Conservation (phyloP, 2,888 invertebrate species). For the Rhimphoctona megacephalus region DNA sequence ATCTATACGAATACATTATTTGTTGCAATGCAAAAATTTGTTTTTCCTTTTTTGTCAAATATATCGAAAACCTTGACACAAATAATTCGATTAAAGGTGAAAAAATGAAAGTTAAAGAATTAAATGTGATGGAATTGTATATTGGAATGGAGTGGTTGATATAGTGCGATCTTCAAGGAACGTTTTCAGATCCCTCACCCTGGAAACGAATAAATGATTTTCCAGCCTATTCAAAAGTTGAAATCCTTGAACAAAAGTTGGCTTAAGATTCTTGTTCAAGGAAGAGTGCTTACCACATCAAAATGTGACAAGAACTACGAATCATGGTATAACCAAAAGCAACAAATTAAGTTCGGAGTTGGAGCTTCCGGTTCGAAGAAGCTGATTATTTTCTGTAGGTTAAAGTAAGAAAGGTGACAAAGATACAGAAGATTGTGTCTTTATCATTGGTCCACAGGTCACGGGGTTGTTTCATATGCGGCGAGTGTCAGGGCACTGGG, state of each 20-base stretch:
- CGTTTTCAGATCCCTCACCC: background rate
- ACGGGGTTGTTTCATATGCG: slow-evolving; percentile 22
- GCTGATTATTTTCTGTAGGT: background rate
- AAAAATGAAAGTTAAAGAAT: background rate
- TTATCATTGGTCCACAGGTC: slow-evolving; percentile 34
- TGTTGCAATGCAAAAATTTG: background rate
- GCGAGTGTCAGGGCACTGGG: slow-evolving; percentile 26
- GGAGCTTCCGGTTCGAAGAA: background rate
- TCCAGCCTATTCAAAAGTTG: background rate
- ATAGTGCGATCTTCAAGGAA: too few species aligned
- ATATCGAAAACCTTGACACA: too few species aligned
- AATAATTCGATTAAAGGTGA: background rate
- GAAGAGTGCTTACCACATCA: background rate
- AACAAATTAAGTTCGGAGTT: background rate
- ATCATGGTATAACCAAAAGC: background rate
- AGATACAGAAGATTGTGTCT: background rate
- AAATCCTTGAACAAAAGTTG: background rate
- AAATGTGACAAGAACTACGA: background rate
- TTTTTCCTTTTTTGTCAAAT: too few species aligned
- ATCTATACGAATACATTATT: background rate
- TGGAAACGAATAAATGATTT: background rate
- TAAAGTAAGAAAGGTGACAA: slow-evolving; percentile 7
- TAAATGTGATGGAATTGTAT: too few species aligned
- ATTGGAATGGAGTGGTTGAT: too few species aligned
- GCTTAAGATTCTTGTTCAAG: background rate